Evolutionary conservation across 2,113 vertebrate species (phyloP).

Genomic region (Telmatochromis sp.): DNA sequence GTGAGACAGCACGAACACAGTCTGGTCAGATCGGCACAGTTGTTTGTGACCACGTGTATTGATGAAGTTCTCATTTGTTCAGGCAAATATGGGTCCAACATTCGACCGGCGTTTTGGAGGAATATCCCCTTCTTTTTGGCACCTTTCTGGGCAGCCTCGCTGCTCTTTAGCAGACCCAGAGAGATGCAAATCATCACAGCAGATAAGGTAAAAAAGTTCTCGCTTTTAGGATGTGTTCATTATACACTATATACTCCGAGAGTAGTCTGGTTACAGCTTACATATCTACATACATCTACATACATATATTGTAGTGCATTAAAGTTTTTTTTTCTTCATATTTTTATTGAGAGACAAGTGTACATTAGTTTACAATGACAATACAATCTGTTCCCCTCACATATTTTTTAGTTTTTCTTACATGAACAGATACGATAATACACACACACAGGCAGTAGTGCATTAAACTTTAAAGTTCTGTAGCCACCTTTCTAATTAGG

Average conservation of each 20-base stretch:
- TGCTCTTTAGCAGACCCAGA: constrained; percentile 71
- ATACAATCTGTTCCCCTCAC: no score
- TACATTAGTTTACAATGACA: no score
- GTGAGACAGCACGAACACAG: constrained; percentile 55
- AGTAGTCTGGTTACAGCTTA: neutral
- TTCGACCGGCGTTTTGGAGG: constrained; percentile 77
- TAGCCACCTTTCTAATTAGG: neutral
- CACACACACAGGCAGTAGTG: neutral
- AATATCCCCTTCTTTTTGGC: constrained; percentile 75
- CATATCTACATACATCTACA: neutral
- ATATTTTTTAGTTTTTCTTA: no score
- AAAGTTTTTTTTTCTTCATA: neutral
- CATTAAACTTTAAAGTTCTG: neutral
- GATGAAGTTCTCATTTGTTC: neutral
- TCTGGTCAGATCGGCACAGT: neutral
- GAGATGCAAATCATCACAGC: constrained; percentile 50
- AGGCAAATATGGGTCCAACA: constrained; percentile 88
- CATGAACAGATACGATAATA: no score
- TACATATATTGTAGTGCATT: neutral
- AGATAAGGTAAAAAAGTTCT: constrained; percentile 67
- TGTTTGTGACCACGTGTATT: neutral
- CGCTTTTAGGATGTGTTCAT: neutral
- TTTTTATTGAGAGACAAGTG: no score
- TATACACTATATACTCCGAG: neutral
- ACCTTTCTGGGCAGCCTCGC: constrained; percentile 74